Percentiles rank a stretch among this genome's conserved stretches.
These are phyloP conservation scores for Serilophus lunatus DNA, from an alignment of 2,113 vertebrate species.

Conservation along the genomic window DNA sequence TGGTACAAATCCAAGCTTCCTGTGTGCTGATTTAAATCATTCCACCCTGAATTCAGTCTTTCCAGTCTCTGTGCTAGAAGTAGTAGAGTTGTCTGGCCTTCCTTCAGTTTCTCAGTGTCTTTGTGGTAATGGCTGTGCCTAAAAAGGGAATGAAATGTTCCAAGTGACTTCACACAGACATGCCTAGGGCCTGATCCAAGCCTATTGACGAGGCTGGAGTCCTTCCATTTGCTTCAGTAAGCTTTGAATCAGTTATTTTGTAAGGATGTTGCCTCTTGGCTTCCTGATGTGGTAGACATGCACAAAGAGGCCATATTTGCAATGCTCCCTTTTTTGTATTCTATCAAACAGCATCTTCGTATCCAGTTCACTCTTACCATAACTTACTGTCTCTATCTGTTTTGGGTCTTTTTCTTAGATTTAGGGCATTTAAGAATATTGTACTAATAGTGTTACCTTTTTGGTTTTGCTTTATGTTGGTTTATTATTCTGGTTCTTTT, in stretches of 20 bases:
- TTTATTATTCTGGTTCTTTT: too few relatives aligned
- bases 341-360: not conserved
- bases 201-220: slow-evolving; percentile 56
- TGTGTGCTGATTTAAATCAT: slow-evolving; percentile 57
- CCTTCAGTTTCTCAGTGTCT: slow-evolving; percentile 45
- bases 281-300: not conserved
- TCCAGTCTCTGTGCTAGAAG: slow-evolving; percentile 9
- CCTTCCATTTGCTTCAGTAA: slow-evolving; percentile 55
- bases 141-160: slow-evolving; percentile 64
- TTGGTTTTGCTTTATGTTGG: not conserved
- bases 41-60: slow-evolving; percentile 39
- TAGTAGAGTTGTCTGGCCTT: slow-evolving; percentile 52
- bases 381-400: not conserved
- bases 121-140: slow-evolving; percentile 54
- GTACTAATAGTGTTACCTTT: not conserved
- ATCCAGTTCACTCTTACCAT: not conserved
- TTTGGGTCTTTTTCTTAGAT: not conserved
- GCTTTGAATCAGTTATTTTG: slow-evolving; percentile 57
- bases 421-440: not conserved
- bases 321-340: not conserved
- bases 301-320: slow-evolving; percentile 46
- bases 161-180: slow-evolving; percentile 63
- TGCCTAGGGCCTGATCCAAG: slow-evolving; percentile 62
- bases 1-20: slow-evolving; percentile 42
- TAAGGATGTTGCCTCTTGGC: slow-evolving; percentile 53